phyloP scores from a whole-genome alignment of 2,888 invertebrate genomes.

The Mayetiola destructor region DNA sequence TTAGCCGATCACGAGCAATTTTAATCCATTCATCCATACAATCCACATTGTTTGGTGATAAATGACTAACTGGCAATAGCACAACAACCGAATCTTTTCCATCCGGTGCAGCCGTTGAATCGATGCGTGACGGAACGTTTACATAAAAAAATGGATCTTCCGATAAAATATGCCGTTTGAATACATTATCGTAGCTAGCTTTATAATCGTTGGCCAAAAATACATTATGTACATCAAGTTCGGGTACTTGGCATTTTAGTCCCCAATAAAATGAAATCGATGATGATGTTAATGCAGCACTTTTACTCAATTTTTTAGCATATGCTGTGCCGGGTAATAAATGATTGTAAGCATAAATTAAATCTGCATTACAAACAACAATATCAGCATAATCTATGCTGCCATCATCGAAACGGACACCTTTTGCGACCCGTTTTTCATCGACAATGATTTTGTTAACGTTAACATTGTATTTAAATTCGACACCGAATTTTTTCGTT shows the following conservation, averaged over 20 bases:
- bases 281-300: constrained; percentile 4
- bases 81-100: constrained; percentile 12
- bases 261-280: constrained; percentile 15
- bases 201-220: constrained; percentile 5
- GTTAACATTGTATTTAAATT: background rate
- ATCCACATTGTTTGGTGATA: background rate
- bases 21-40: constrained; percentile 5
- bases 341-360: constrained; percentile 12
- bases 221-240: constrained; percentile 13
- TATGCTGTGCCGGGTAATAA: background rate
- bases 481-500: background rate
- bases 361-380: constrained; percentile 12
- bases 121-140: constrained; percentile 10
- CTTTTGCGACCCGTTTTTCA: constrained; percentile 1
- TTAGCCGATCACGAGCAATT: background rate
- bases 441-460: constrained; percentile 5
- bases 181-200: constrained; percentile 9
- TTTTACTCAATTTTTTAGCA: background rate
- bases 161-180: background rate
- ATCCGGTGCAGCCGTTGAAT: background rate
- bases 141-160: constrained; percentile 14
- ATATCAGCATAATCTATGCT: background rate
- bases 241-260: background rate
- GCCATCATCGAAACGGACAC: constrained; percentile 5
- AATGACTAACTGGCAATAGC: background rate